Evolutionary conservation across 2,113 vertebrate genomes (phyloP).

Genomic region (Anarrhichthys ocellatus): DNA sequence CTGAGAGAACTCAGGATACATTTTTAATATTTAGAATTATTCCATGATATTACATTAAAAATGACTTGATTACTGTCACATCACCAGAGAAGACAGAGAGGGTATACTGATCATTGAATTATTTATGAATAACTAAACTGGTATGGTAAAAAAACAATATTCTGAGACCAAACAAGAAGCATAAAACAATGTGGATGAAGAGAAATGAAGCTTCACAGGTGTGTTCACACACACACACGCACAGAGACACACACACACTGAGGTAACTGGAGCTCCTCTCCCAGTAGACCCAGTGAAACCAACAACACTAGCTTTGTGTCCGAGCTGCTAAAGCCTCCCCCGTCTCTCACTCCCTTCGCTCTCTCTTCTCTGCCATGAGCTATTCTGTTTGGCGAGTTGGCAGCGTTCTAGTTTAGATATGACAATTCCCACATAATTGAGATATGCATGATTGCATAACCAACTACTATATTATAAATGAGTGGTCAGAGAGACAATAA

Average conservation of each 20-base stretch:
- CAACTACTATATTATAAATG: background rate
- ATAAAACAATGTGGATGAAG: too few species aligned
- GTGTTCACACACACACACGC: slow-evolving; percentile 1
- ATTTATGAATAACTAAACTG: background rate
- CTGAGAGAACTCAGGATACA: background rate
- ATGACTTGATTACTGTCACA: too few species aligned
- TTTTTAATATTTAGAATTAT: background rate
- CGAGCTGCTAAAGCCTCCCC: slow-evolving; percentile 1
- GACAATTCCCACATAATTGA: background rate
- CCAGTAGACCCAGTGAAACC: slow-evolving; percentile 53
- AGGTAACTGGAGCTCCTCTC: slow-evolving; percentile 45
- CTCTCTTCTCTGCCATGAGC: background rate
- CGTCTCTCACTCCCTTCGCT: background rate
- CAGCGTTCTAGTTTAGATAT: too few species aligned
- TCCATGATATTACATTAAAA: background rate
- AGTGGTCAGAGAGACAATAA: background rate
- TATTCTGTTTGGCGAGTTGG: too few species aligned
- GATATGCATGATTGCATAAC: background rate
- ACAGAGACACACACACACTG: background rate
- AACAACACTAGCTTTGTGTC: slow-evolving; percentile 61
- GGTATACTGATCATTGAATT: background rate
- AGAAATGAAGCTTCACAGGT: background rate
- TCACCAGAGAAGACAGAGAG: background rate
- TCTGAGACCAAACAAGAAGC: background rate
- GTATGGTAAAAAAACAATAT: background rate